Evolutionary conservation across 2,113 vertebrate genomes (phyloP).

Genomic region (Labeo rohita): DNA sequence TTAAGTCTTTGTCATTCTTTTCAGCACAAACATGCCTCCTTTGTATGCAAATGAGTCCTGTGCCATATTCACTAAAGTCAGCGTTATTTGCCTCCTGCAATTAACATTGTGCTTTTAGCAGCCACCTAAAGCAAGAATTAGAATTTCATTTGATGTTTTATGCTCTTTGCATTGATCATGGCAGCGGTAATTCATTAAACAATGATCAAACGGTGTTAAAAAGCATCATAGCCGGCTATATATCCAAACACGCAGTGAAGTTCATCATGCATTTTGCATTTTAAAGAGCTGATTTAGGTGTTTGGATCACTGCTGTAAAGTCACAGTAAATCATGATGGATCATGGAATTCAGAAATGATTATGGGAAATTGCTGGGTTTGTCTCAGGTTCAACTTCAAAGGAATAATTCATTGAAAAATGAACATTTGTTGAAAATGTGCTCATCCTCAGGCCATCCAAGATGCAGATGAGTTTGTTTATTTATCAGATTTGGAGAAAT

Average conservation of each 20-base stretch:
- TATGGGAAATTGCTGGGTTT: no score
- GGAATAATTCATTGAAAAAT: not conserved
- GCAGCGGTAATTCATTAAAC: slow-evolving; percentile 9
- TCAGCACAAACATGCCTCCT: not conserved
- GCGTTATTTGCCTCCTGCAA: not conserved
- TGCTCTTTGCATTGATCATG: not conserved
- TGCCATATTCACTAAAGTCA: not conserved
- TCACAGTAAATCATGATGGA: not conserved
- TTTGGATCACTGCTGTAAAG: not conserved
- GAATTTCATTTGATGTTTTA: not conserved
- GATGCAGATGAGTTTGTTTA: not conserved
- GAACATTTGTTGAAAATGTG: not conserved
- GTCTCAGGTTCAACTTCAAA: not conserved
- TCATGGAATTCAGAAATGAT: not conserved
- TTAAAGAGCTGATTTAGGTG: not conserved
- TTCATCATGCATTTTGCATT: not conserved
- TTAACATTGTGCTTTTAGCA: not conserved
- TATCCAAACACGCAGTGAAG: not conserved
- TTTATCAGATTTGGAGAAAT: not conserved
- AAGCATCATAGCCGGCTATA: not conserved
- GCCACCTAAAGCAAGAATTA: not conserved
- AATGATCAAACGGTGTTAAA: not conserved
- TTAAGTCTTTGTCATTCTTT: not conserved
- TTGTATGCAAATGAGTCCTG: slow-evolving; percentile 9
- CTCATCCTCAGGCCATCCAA: not conserved